phyloP scores from a whole-genome alignment of 2,113 vertebrate genomes.

The Nipponia nippon region DNA sequence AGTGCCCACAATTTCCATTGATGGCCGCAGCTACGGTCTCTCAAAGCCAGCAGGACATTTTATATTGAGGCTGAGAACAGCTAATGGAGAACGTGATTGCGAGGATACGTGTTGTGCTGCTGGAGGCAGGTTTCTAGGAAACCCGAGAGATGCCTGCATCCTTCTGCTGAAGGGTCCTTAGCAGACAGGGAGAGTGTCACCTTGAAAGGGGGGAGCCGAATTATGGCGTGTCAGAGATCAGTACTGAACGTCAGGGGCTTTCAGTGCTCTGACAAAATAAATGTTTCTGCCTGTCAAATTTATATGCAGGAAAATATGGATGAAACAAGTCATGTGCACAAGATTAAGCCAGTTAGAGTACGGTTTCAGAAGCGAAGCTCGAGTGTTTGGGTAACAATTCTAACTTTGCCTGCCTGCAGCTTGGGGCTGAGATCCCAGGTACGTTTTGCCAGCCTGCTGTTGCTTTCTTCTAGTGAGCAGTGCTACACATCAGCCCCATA shows the following conservation, averaged over 20 bases:
- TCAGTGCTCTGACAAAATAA: background rate
- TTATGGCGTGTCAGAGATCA: background rate
- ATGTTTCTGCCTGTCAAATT: background rate
- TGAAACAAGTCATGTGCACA: background rate
- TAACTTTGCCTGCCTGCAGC: background rate
- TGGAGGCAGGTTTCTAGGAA: conserved; percentile 19
- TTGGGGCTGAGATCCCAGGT: background rate
- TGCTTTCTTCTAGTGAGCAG: background rate
- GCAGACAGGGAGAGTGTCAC: background rate
- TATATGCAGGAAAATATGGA: background rate
- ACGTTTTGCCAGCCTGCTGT: background rate
- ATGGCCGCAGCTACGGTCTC: background rate
- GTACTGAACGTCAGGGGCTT: background rate
- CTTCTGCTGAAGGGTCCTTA: background rate
- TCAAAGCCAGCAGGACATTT: background rate
- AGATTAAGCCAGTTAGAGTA: background rate
- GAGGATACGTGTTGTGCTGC: background rate
- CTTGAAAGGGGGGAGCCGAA: rapidly evolving
- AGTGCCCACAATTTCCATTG: background rate
- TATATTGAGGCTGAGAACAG: background rate
- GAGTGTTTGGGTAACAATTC: background rate
- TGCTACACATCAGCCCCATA: background rate
- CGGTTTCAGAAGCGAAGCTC: background rate
- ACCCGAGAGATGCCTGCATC: rapidly evolving
- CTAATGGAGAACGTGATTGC: background rate